Percentiles rank a stretch among this genome's conserved stretches.
Evolutionary conservation across 2,113 vertebrate genomes (phyloP).

Genomic region (Bettongia penicillata): DNA sequence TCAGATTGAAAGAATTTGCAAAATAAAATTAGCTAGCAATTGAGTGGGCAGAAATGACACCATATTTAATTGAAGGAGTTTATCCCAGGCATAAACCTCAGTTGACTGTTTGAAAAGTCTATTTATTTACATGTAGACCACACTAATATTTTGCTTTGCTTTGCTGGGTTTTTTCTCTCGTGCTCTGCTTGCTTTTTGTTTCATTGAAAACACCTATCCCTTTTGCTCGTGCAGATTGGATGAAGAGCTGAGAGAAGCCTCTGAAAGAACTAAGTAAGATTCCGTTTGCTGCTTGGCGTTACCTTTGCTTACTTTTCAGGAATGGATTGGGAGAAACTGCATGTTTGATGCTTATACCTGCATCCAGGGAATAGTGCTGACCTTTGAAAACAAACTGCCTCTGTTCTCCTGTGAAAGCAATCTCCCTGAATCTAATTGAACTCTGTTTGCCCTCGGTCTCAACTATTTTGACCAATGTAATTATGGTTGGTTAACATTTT

Average conservation of each 20-base stretch:
- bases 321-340: constrained; percentile 68
- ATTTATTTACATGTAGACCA: constrained; percentile 59
- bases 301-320: constrained; percentile 67
- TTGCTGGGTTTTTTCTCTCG: constrained; percentile 84
- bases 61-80: constrained; percentile 24
- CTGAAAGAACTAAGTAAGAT: constrained; percentile 93
- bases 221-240: constrained; percentile 92
- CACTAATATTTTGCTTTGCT: constrained; percentile 81
- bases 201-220: constrained; percentile 79
- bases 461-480: constrained; percentile 19
- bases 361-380: constrained; percentile 31
- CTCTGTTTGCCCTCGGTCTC: neutral
- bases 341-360: constrained; percentile 43
- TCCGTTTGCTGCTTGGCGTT: constrained; percentile 72
- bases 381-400: constrained; percentile 51
- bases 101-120: constrained; percentile 12
- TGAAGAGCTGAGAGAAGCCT: constrained; percentile 94
- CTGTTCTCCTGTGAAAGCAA: constrained; percentile 25
- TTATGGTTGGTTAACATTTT: constrained; percentile 16
- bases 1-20: constrained; percentile 61
- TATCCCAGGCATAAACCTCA: neutral
- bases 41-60: neutral
- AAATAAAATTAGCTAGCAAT: constrained; percentile 38
- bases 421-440: constrained; percentile 38
- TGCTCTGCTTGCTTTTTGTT: constrained; percentile 84